Evolutionary conservation across 2,888 invertebrate species (phyloP), one percentile per base, ranked within the genome.

Genomic region (Ceraclea dissimilis): DNA sequence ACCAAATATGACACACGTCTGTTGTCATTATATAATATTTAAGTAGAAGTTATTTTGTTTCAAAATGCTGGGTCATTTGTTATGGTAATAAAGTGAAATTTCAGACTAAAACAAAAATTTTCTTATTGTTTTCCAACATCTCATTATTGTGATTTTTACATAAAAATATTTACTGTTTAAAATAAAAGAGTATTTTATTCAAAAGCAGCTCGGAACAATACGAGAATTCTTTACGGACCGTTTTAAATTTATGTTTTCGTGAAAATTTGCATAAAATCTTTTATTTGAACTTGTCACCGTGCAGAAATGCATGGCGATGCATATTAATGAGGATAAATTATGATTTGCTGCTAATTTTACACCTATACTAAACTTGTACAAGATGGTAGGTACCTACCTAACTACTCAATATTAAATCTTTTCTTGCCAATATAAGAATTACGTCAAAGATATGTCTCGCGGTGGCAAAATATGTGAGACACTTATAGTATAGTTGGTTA

Each of bases 21-120:
- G 26, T 26, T 26, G 10, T 26, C 26, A 6, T 4, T 10, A 26
- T 26, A 26, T 10, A 26, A n/a, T n/a, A n/a, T n/a, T n/a, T n/a
- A n/a, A n/a, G n/a, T n/a, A 4, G 26, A 6, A 26, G 26, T 26
- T 26, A 10, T 26, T 26, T 10, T 26, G 26, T 26, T 26, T 26
- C 26, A 26, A 26, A 26, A 26, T 26, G 26, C 5, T 26, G 26
- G 26, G 26, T 26, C 26, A 26, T 49, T 54, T 54, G 57, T 50
- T 39, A 57, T 57, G 57, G 50, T 54, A 57, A 57, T 53, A 16
- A 48, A 47, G 51, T 54, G 50, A 54, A 54, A 54, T 50, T 48
- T 54, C 26, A 33, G 34, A 19, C 39, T 39, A 16, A 26, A 31
- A 52, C 16, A 33, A 31, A 52, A 21, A 8, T 39, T 16, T 39